phyloP scores from a whole-genome alignment of 1,140 invertebrate genomes.

The Drosophila trapezifrons region DNA sequence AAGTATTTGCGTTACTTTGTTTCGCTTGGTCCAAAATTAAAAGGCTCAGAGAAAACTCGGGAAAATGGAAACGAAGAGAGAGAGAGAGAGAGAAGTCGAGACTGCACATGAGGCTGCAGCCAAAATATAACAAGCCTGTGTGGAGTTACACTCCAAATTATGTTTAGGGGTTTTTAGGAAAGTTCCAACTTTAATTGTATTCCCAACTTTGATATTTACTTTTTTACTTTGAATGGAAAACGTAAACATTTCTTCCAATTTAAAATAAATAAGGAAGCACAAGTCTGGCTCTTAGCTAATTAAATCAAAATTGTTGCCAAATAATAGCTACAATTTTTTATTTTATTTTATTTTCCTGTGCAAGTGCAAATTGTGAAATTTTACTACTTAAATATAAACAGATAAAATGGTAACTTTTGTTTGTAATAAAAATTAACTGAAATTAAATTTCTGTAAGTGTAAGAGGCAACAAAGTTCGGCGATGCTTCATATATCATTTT shows the following conservation, averaged over 20 bases:
- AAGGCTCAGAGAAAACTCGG: conserved; percentile 37
- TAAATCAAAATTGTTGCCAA: too few relatives aligned
- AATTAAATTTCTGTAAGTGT: conserved; percentile 5
- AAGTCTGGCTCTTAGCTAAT: too few relatives aligned
- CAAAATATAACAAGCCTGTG: conserved; percentile 31
- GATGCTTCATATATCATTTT: conserved; percentile 58
- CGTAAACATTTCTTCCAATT: too few relatives aligned
- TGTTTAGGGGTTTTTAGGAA: not conserved
- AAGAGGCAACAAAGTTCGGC: not conserved
- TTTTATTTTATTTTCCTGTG: too few relatives aligned
- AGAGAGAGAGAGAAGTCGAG: conserved; percentile 5
- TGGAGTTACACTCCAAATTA: not conserved
- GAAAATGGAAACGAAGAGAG: conserved; percentile 5
- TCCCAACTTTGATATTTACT: too few relatives aligned
- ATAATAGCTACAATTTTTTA: too few relatives aligned
- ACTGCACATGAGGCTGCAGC: conserved; percentile 19
- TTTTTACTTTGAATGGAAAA: not conserved
- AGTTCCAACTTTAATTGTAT: not conserved
- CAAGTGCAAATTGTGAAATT: not conserved
- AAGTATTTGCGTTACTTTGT: conserved; percentile 70
- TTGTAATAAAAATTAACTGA: not conserved
- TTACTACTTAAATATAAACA: too few relatives aligned
- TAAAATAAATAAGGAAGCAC: too few relatives aligned
- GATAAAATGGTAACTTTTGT: too few relatives aligned
- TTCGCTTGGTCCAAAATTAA: conserved; percentile 56